phyloP scores from a whole-genome alignment of 2,113 vertebrate genomes.

The Nasalis larvatus region DNA sequence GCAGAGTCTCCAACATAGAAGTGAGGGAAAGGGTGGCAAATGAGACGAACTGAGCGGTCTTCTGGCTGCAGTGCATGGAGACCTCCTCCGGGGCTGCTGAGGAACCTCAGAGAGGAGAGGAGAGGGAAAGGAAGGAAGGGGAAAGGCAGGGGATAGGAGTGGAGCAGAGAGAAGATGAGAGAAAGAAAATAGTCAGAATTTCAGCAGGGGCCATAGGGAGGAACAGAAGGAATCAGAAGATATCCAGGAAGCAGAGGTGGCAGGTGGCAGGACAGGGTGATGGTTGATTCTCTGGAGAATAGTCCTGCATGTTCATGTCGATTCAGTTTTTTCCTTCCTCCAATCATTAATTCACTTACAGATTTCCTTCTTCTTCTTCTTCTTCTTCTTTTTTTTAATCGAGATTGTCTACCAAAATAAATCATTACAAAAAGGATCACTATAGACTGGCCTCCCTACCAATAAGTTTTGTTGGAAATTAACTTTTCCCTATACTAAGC shows the following conservation, averaged over 20 bases:
- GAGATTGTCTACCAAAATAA: neutral
- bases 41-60: too few species aligned
- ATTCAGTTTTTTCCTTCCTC: neutral
- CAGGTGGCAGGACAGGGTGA: neutral
- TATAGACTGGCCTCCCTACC: neutral
- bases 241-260: neutral
- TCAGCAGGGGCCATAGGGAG: fast-evolving
- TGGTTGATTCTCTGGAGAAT: neutral
- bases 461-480: neutral
- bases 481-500: neutral
- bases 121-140: too few species aligned
- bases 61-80: neutral
- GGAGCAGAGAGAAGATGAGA: neutral
- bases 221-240: neutral
- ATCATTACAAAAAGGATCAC: neutral
- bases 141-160: too few species aligned
- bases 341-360: neutral
- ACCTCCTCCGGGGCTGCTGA: fast-evolving
- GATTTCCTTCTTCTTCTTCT: neutral
- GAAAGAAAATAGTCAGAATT: neutral
- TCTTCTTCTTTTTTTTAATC: neutral
- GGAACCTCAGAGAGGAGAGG: neutral
- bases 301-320: neutral
- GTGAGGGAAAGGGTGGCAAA: too few species aligned
- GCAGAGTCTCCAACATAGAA: neutral